Base-by-base conservation (phyloP, 2,113 vertebrate species). In the Hystrix brachyura region DNA sequence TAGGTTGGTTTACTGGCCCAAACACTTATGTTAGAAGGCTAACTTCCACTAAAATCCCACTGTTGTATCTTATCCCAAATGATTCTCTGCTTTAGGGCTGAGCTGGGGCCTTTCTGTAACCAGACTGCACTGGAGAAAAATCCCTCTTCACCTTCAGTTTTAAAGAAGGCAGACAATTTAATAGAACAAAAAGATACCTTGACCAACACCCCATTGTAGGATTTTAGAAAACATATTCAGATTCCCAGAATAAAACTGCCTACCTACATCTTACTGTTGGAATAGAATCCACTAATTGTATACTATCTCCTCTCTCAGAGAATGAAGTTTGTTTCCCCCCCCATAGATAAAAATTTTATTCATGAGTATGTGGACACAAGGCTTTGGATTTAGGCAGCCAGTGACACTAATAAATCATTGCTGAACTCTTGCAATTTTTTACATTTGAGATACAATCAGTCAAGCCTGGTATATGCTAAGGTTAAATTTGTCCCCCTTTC, bases 361-460 rank as follows among this genome's bases (percentile, higher is more conserved):
- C 97, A 94, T 97, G 97, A 97, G 87, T 98, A 96, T 82, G 94
- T 97, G 97, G 94, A 96, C 98, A 97, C 98, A 94, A 94, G 98
- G 98, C 95, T 96, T 97, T 98, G 97, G 97, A 98, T 98, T 97
- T 97, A 98, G 98, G 97, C 98, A 97, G 98, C 97, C 98, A 97
- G 98, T 98, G 98, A 98, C 97, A 97, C 96, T 98, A 98, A 98
- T 98, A 98, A 99, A 98, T n/a, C 17, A 53, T 46, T 46, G 65
- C 3, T 51, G 12, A 29, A 43, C 1, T 79, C 12, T 53, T 32
- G 7, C 2, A n/a, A 51, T n/a, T 67, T 48, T 67, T 23, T 67
- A 85, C 21, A n/a, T 51, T 38, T 79, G 29, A 69, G 12, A 67
- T 67, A 21, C 7, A 25, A 27, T 8, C 21, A 48, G 14, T 10